A percentile compares a stretch with the other conserved stretches of the same genome.
These are phyloP conservation scores for Protonemura montana DNA, from an alignment of 2,888 invertebrate genomes.

Conservation along the genomic window DNA sequence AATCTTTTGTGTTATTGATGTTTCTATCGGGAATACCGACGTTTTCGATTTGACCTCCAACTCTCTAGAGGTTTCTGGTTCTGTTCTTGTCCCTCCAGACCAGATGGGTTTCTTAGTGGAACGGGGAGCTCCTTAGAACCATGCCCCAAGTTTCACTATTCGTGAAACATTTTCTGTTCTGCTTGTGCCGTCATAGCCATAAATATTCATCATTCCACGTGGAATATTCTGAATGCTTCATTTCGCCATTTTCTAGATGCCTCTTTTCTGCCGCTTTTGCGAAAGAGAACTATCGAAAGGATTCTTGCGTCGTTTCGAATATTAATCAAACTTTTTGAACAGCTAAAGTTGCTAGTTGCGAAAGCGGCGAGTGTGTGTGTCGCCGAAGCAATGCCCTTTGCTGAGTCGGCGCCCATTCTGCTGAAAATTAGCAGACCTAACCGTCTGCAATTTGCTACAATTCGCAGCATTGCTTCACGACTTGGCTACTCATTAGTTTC, in stretches of 20 bases:
- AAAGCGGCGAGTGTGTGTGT: background rate
- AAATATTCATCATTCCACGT: slow-evolving; percentile 46
- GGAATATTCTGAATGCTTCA: slow-evolving; percentile 44
- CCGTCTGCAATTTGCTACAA: slow-evolving; percentile 16
- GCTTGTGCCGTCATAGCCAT: slow-evolving; percentile 26
- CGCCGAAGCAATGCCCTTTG: background rate
- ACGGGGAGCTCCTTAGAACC: background rate
- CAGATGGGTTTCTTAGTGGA: slow-evolving; percentile 35
- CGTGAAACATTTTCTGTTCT: slow-evolving; percentile 18
- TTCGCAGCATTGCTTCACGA: background rate
- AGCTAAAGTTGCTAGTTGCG: slow-evolving; percentile 29
- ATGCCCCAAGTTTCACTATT: slow-evolving; percentile 17
- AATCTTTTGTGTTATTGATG: slow-evolving; percentile 39
- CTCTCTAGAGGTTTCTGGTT: slow-evolving; percentile 13
- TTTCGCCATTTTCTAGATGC: slow-evolving; percentile 38
- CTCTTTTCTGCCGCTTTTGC: slow-evolving; percentile 23
- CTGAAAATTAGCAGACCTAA: background rate
- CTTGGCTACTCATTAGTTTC: background rate
- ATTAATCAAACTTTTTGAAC: slow-evolving; percentile 41
- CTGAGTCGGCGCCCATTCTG: background rate
- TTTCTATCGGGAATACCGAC: slow-evolving; percentile 33
- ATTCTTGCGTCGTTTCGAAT: slow-evolving; percentile 42
- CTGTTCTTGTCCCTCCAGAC: slow-evolving; percentile 3
- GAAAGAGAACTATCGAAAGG: slow-evolving; percentile 38
- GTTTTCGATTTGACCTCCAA: slow-evolving; percentile 36